Conservation (phyloP, 2,113 vertebrate species). For the Platycercus adscitus region DNA sequence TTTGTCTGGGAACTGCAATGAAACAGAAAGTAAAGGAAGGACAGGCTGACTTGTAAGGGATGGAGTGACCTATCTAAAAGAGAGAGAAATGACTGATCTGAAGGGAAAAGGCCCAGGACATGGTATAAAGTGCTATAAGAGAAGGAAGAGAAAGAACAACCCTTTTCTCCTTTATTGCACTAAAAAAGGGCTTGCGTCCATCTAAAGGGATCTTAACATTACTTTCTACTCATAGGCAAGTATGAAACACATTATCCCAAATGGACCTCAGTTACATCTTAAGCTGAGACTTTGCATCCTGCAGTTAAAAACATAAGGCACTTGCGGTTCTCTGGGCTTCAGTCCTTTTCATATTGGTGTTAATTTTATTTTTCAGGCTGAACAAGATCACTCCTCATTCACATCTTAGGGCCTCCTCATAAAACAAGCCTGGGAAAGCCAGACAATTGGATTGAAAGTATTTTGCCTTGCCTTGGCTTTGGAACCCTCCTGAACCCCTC, state of each 20-base stretch:
- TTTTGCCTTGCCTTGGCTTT: conserved; percentile 31
- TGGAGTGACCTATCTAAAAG: neutral
- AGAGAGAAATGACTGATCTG: neutral
- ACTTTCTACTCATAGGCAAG: neutral
- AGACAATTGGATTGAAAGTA: conserved; percentile 36
- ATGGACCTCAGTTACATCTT: neutral
- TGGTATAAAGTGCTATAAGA: neutral
- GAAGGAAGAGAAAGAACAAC: neutral
- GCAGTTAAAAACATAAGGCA: neutral
- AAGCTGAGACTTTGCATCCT: neutral
- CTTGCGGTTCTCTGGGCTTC: neutral
- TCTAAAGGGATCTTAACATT: neutral
- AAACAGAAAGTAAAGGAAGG: neutral
- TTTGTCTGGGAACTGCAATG: neutral
- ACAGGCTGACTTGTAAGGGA: neutral
- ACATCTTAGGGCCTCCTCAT: conserved; percentile 43
- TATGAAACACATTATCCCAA: neutral
- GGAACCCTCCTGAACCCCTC: conserved; percentile 34
- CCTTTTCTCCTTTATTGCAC: neutral
- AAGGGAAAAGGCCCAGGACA: neutral
- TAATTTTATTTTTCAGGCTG: conserved; percentile 66
- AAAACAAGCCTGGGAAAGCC: conserved; percentile 64
- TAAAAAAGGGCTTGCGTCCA: neutral
- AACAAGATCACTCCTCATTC: conserved; percentile 64
- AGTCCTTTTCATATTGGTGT: conserved; percentile 4